Percentiles rank a stretch among this genome's conserved stretches.
phyloP scores from a whole-genome alignment of 1,140 invertebrate species.

The Trachymyrmex septentrionalis region DNA sequence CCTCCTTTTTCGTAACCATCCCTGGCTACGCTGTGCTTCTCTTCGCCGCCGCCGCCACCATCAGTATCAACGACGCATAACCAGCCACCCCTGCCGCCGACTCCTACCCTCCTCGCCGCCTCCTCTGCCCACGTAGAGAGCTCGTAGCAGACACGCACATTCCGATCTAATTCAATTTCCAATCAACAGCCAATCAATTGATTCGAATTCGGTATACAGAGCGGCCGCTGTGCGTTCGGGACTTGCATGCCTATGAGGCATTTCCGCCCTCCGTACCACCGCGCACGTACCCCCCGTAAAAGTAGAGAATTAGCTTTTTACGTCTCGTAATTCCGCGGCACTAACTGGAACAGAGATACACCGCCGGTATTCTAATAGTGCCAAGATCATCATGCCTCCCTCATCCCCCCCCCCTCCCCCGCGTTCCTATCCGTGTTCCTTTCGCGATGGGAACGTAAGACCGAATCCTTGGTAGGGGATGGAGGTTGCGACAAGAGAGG shows the following conservation, averaged over 20 bases:
- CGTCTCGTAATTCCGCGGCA: constrained; percentile 70
- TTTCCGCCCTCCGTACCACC: constrained; percentile 35
- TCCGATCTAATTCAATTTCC: constrained; percentile 88
- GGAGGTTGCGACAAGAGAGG: background rate
- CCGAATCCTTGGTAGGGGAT: background rate
- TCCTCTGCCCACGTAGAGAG: constrained; percentile 62
- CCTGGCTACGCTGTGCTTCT: constrained; percentile 36
- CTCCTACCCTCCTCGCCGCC: constrained; percentile 12
- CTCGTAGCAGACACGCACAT: constrained; percentile 84
- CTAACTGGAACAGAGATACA: constrained; percentile 68
- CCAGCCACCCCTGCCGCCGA: constrained; percentile 15
- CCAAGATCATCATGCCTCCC: too few relatives aligned
- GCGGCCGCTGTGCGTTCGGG: constrained; percentile 78
- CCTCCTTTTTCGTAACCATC: constrained; percentile 67
- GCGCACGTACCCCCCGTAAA: constrained; percentile 74
- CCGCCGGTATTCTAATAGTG: constrained; percentile 74
- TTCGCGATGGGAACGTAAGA: constrained; percentile 15
- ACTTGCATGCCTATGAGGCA: constrained; percentile 84
- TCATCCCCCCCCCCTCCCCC: too few relatives aligned
- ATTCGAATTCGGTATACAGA: constrained; percentile 87
- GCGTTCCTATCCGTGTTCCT: too few relatives aligned
- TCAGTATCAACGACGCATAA: constrained; percentile 63
- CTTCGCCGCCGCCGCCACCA: constrained; percentile 26
- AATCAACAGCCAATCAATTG: constrained; percentile 89
- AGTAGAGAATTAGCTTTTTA: constrained; percentile 81